Evolutionary conservation across 2,113 vertebrate species (phyloP), one percentile per base, ranked within the genome.

Genomic region (Xiphophorus maculatus): DNA sequence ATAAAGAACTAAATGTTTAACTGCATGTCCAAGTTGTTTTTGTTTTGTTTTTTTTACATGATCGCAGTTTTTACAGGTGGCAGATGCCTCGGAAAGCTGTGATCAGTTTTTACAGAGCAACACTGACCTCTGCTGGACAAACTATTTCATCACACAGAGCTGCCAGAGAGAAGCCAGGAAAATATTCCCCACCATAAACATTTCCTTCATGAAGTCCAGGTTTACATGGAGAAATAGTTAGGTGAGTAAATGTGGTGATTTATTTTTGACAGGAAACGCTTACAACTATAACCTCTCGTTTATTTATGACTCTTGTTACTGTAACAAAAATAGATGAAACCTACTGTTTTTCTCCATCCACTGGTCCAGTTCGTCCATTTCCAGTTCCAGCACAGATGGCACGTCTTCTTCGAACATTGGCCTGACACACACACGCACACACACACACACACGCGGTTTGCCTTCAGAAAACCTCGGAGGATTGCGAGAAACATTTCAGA

Each of bases 391-490:
- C 22, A 99, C 98, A 62, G 98, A 99, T 14, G 97, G 97, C 0
- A 98, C 96, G 48, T 99, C 98, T 72, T 99, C 98, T 87, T 99
- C 98, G 94, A 99, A 99, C 95, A 97, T 99, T 71, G 98, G 98
- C 91, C 97, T 99, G 80, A 58, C 74, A 48, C 12, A 74, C 29
- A 82, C 22, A 60, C 6, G 32, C 2, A 9, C 22, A 44, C 6
- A 32, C 7, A 3, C 1, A 9, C n/a, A 4, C 6, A 25, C 8
- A 73, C n/a, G 12, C 9, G 4, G 2, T 4, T 15, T 17, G 13
- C 15, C 14, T 29, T 17, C 28, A 30, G 19, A 60, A n/a, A 14
- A 12, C 5, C 19, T 60, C 11, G 27, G 11, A 8, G 12, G 30
- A 9, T 37, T 14, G 22, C 33, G 22, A 15, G 22, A 60, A 33